Conservation (phyloP, 2,888 invertebrate genomes). For the Mythimna impura region DNA sequence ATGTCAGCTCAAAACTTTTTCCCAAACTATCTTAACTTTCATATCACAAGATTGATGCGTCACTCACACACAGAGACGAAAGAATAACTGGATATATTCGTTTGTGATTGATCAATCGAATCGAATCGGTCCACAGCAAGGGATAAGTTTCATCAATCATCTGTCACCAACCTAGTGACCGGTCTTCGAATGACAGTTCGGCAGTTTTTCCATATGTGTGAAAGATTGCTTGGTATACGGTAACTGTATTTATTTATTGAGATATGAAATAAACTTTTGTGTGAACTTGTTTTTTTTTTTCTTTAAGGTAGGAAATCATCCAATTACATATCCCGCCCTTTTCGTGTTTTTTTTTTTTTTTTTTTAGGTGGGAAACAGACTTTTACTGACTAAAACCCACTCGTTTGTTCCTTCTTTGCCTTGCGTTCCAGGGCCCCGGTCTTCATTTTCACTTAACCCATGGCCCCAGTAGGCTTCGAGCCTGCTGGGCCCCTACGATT, state of each 20-base stretch:
- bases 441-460: too few relatives aligned
- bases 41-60: constrained; percentile 60
- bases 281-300: too few relatives aligned
- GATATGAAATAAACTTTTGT: background rate
- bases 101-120: constrained; percentile 79
- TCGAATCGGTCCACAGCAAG: constrained; percentile 58
- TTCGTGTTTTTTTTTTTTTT: too few relatives aligned
- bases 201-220: constrained; percentile 66
- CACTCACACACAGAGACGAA: constrained; percentile 46
- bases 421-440: too few relatives aligned
- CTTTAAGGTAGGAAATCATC: too few relatives aligned
- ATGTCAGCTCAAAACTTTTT: constrained; percentile 43
- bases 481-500: too few relatives aligned
- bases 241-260: constrained; percentile 18
- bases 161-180: constrained; percentile 65
- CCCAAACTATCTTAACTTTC: constrained; percentile 38
- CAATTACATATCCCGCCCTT: too few relatives aligned
- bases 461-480: too few relatives aligned
- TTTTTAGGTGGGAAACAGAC: too few relatives aligned
- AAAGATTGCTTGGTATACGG: constrained; percentile 49
- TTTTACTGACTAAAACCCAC: too few relatives aligned
- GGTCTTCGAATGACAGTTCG: constrained; percentile 70
- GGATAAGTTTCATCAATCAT: constrained; percentile 79
- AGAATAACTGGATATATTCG: constrained; percentile 63
- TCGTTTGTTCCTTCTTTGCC: too few relatives aligned